A percentile compares a stretch with the other conserved stretches of the same genome.
Conservation (phyloP, 2,113 vertebrate genomes). For the Oxyruncus cristatus region DNA sequence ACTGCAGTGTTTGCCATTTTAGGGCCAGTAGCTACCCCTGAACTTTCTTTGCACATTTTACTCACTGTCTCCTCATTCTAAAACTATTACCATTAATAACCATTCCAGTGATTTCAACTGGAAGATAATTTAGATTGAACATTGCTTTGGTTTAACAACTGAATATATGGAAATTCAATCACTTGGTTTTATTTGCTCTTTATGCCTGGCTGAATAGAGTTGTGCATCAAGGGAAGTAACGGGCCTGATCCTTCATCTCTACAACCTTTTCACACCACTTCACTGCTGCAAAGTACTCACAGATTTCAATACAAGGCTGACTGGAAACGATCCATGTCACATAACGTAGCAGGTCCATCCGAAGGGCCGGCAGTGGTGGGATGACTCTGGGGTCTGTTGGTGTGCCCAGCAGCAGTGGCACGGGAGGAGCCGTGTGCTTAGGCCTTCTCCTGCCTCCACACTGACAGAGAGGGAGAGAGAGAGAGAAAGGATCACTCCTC, state of each 20-base stretch:
- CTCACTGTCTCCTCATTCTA: neutral
- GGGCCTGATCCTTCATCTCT: neutral
- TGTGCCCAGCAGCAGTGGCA: neutral
- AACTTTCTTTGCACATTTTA: neutral
- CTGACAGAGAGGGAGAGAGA: neutral
- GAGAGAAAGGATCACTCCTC: neutral
- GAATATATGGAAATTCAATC: neutral
- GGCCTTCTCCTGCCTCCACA: neutral
- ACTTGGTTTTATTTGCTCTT: neutral
- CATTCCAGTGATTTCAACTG: neutral
- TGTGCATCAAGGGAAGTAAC: neutral
- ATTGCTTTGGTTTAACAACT: neutral
- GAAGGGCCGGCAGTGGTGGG: neutral
- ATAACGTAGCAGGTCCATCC: rapidly evolving
- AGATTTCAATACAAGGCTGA: neutral
- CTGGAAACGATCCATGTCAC: rapidly evolving
- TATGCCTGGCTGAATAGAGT: neutral
- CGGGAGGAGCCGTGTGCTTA: rapidly evolving
- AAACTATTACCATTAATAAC: neutral
- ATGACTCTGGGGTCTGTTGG: rapidly evolving
- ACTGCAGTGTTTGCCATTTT: neutral
- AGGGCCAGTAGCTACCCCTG: neutral
- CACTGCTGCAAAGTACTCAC: neutral
- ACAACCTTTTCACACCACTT: neutral
- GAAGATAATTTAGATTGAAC: neutral